Evolutionary conservation across 2,113 vertebrate genomes (phyloP).

Genomic region (Neodon shergylaensis): DNA sequence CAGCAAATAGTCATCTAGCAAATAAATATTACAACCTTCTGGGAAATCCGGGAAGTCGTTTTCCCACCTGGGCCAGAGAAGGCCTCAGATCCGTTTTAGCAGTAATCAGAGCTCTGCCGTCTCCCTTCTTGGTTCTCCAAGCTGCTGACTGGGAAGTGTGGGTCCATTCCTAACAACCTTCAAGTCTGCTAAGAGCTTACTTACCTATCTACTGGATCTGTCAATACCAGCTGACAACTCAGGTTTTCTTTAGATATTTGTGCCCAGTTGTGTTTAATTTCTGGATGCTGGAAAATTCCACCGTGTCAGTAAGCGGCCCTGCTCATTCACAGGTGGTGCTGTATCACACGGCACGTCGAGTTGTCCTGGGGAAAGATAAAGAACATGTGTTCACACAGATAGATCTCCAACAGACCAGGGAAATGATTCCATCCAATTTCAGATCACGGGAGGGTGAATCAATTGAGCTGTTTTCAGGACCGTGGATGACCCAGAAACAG

Average conservation of each 20-base stretch:
- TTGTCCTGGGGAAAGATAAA: background rate
- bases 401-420: background rate
- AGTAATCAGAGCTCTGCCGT: background rate
- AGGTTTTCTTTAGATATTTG: background rate
- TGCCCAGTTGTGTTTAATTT: background rate
- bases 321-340: background rate
- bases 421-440: background rate
- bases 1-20: background rate
- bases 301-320: background rate
- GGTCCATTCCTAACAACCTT: background rate
- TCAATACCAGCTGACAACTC: background rate
- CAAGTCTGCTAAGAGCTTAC: background rate
- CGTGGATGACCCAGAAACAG: background rate
- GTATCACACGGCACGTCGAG: background rate
- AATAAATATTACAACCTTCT: background rate
- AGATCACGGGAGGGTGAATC: background rate
- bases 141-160: background rate
- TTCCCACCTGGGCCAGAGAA: background rate
- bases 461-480: background rate
- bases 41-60: background rate
- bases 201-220: background rate
- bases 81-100: background rate
- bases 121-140: too few relatives aligned
- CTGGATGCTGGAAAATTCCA: conserved; percentile 6
- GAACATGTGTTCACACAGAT: background rate